Conservation (phyloP, 23 tunicate species). For the Phallusia fumigata region DNA sequence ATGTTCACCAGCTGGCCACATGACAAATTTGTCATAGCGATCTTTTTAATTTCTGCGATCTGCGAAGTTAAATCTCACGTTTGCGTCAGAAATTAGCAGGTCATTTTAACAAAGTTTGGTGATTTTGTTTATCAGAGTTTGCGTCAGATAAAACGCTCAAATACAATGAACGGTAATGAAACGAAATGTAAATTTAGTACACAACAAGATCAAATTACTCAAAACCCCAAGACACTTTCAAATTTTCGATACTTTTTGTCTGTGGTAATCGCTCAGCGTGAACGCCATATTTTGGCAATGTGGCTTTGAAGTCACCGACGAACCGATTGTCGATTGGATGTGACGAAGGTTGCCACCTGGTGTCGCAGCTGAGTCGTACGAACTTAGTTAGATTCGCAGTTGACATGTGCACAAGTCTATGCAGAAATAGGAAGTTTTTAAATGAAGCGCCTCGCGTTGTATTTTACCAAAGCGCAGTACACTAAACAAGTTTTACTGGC, state of each 20-base stretch:
- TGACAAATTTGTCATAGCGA: no score
- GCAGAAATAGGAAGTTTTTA: background rate
- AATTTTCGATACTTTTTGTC: constrained; percentile 13
- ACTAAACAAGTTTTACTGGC: background rate
- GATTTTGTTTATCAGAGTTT: no score
- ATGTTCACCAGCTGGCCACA: no score
- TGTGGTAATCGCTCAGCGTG: background rate
- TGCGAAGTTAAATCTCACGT: no score
- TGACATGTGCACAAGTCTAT: constrained; percentile 36
- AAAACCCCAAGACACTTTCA: constrained; percentile 2
- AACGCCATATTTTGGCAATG: constrained; percentile 20
- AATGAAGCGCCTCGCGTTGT: background rate
- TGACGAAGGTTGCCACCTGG: constrained; percentile 41
- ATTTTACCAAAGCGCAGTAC: background rate
- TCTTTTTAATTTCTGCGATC: no score
- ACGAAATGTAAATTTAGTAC: background rate
- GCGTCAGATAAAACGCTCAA: background rate
- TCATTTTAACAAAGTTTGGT: no score
- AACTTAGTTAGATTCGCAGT: constrained; percentile 30
- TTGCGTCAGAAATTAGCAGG: no score
- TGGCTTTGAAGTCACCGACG: constrained; percentile 1
- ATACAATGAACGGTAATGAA: background rate
- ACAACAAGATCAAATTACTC: background rate
- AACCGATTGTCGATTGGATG: constrained; percentile 19
- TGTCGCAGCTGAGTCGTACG: constrained; percentile 41